Evolutionary conservation across 1,140 invertebrate species (phyloP).

Genomic region (Dinoponera quadriceps): DNA sequence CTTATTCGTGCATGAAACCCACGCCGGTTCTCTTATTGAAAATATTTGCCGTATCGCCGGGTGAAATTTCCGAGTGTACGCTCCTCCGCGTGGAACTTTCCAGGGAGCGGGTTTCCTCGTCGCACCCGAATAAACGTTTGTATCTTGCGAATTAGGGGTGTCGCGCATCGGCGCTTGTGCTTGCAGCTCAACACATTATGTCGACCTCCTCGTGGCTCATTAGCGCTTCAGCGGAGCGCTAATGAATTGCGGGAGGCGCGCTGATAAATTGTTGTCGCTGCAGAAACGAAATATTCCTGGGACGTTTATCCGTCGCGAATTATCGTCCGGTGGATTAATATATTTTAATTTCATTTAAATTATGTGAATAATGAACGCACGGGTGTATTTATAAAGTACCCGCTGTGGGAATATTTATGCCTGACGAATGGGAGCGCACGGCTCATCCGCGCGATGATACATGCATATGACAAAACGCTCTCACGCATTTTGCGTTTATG

Average conservation of each 20-base stretch:
- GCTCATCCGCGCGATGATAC: conserved; percentile 26
- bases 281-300: conserved; percentile 35
- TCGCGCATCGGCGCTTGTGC: conserved; percentile 2
- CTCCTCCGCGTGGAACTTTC: not conserved
- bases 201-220: conserved; percentile 29
- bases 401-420: conserved; percentile 42
- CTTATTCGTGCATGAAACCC: conserved; percentile 44
- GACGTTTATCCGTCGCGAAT: conserved; percentile 21
- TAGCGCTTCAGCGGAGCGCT: conserved; percentile 9
- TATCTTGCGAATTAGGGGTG: not conserved
- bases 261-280: conserved; percentile 46
- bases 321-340: conserved; percentile 20
- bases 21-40: conserved; percentile 29
- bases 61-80: conserved; percentile 24
- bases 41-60: conserved; percentile 25
- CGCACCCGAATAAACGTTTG: conserved; percentile 15
- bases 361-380: conserved; percentile 36
- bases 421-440: conserved; percentile 34
- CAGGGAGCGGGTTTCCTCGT: conserved; percentile 8
- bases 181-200: conserved; percentile 19
- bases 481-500: conserved; percentile 48
- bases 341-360: conserved; percentile 33
- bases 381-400: conserved; percentile 28
- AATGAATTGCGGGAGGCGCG: not conserved
- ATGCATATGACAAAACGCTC: conserved; percentile 48